Base-by-base conservation (phyloP, 2,797 vertebrate genomes). In the Poecilia picta region DNA sequence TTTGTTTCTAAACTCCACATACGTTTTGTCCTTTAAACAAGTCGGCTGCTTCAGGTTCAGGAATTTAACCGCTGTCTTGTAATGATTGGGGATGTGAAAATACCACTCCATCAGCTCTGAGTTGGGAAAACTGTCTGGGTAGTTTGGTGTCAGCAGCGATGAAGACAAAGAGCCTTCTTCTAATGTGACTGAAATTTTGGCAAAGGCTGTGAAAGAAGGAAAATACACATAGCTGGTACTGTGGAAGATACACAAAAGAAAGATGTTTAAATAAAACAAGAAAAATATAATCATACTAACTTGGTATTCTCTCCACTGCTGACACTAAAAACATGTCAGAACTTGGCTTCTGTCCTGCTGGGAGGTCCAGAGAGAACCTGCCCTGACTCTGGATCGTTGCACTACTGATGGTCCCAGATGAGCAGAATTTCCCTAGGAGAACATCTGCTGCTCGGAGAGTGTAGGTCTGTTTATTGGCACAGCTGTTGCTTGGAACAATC, bases 381-480 rank as follows among this genome's bases (percentile, higher is more conserved):
- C 92, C 93, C 28, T 46, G 25, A 18, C 83, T 81, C 51, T 85
- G 84, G 25, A 94, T 73, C 80, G 94, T 87, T 28, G 83, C 85
- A 2, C 68, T 78, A 1, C 18, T 88, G 55, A 57, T n/a, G 0
- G 49, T 3, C 8, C 95, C 95, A 0, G 0, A 33, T 39, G 31
- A 87, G 87, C 95, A 96, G 89, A 90, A 96, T 25, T 76, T 89
- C 66, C 88, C 95, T 1, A 96, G 3, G n/a, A 46, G 20, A 80
- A 83, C 80, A 0, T 1, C 73, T 49, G 83, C 85, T 0, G 83
- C 83, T 46, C 74, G 68, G 80, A 98, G 93, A 31, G 73, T 91
- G 92, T 96, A 97, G 28, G 92, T 93, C 73, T 96, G 84, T 0
- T 86, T 86, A 18, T 97, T 96, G 0, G 93, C 91, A 89, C 98